phyloP scores from a whole-genome alignment of 2,888 invertebrate species.

The Embidobia sp. region DNA sequence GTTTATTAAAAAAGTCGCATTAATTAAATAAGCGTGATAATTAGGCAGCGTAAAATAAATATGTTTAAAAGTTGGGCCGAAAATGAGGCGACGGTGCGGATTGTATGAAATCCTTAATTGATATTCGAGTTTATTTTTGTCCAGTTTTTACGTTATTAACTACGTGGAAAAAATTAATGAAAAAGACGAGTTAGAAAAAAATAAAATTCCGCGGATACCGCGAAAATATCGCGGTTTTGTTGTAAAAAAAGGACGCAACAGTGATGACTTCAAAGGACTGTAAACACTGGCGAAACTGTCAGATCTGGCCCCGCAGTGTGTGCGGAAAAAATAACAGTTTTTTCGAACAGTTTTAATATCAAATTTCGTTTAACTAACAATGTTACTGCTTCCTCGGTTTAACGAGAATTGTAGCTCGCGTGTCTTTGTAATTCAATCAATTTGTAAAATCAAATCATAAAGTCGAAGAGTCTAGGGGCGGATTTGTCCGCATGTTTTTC shows the following conservation, averaged over 20 bases:
- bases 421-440: conserved; percentile 6
- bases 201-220: conserved; percentile 7
- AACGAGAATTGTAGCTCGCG: conserved; percentile 2
- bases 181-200: background rate
- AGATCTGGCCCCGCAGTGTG: background rate
- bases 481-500: too few species aligned
- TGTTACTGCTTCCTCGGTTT: background rate
- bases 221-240: conserved; percentile 2
- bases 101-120: conserved; percentile 2
- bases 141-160: background rate
- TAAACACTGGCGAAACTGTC: conserved; percentile 3
- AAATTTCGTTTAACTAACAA: conserved; percentile 16
- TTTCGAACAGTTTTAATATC: conserved; percentile 12
- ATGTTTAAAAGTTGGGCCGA: too few species aligned
- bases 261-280: conserved; percentile 19
- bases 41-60: too few species aligned
- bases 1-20: too few species aligned
- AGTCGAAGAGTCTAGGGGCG: background rate
- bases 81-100: too few species aligned
- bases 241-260: conserved; percentile 8
- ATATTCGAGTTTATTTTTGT: background rate
- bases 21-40: too few species aligned
- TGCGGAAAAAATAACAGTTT: conserved; percentile 14
- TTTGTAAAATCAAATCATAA: background rate
- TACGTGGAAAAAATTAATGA: conserved; percentile 2